Base-by-base conservation (phyloP, 2,888 invertebrate genomes). In the Tipula helvola region DNA sequence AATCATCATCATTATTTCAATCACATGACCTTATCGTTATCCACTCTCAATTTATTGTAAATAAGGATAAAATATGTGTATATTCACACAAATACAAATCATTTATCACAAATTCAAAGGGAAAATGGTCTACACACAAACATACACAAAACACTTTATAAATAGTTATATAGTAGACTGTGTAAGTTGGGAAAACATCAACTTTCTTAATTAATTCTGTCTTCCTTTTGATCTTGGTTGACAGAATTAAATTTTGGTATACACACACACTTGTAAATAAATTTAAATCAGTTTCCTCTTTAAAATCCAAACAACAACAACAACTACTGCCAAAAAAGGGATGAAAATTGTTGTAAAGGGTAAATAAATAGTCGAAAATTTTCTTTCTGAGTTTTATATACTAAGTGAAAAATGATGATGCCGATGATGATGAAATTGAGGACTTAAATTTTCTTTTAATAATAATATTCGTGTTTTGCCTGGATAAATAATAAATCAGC, bases 1-100 rank as follows among this genome's bases (percentile, higher is more conserved):
- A 71, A 71, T 71, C 71, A 71, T 71, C 71, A 71, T 71, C 71
- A 71, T 71, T 71, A 71, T 71, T 71, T 71, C 71, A 71, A 71
- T 71, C 71, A 71, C 71, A 71, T 71, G 71, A 71, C 71, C 71
- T 71, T 71, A 71, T 71, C 71, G 71, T 71, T 71, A 71, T 71
- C 71, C 71, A 71, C 71, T 71, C 71, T 71, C 71, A 71, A 71
- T 71, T 71, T 71, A 71, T 71, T 71, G 71, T 71, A 71, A 71
- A 71, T 71, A 71, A 71, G 71, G 71, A 71, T 71, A 71, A 71
- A 71, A 71, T 71, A 71, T 71, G 71, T 71, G 71, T 71, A 71
- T 71, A 71, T 71, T 71, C 71, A 71, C 71, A 71, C 71, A 71
- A 71, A 71, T 71, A 71, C 71, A 71, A 71, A 71, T 28, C 71